These are phyloP conservation scores for Siderastrea siderea DNA, from an alignment of 92 coral and sea anemone species.

Conservation along the genomic window DNA sequence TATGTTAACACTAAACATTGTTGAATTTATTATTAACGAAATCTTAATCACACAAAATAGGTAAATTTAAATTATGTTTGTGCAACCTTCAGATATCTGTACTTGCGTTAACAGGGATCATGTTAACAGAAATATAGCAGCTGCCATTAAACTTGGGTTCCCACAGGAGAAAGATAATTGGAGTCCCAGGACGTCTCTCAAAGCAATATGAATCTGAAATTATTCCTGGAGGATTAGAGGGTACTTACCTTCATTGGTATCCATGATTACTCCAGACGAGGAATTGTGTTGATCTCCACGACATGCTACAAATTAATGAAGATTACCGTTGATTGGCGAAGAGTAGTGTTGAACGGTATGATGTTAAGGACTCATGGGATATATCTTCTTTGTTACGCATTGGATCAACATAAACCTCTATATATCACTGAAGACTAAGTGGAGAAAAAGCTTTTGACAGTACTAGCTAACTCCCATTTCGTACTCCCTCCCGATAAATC, in stretches of 20 bases:
- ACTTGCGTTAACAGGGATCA: constrained; percentile 5
- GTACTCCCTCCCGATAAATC: too few relatives aligned
- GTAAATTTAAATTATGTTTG: neutral
- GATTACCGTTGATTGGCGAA: too few relatives aligned
- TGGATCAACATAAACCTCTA: neutral
- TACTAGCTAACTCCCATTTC: neutral
- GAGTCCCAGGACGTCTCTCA: constrained; percentile 9
- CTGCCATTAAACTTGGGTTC: constrained; percentile 10
- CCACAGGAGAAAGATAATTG: too few relatives aligned
- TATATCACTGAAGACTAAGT: neutral
- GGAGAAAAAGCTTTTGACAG: constrained; percentile 2
- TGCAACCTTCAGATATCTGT: constrained; percentile 10
- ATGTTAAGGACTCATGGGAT: neutral
- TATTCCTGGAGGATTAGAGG: too few relatives aligned
- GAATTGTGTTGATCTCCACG: too few relatives aligned
- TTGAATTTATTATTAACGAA: too few relatives aligned
- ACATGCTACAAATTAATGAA: too few relatives aligned
- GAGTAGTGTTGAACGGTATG: too few relatives aligned
- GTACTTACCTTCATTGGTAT: too few relatives aligned
- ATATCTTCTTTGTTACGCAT: constrained; percentile 4
- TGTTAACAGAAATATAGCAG: constrained; percentile 8
- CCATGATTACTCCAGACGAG: too few relatives aligned
- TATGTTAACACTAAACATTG: constrained; percentile 5
- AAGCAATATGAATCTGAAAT: constrained; percentile 14
- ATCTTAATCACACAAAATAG: too few relatives aligned